A percentile compares a stretch with the other conserved stretches of the same genome.
Evolutionary conservation across 92 coral and sea anemone genomes (phyloP).

Genomic region (Plumapathes pennacea): DNA sequence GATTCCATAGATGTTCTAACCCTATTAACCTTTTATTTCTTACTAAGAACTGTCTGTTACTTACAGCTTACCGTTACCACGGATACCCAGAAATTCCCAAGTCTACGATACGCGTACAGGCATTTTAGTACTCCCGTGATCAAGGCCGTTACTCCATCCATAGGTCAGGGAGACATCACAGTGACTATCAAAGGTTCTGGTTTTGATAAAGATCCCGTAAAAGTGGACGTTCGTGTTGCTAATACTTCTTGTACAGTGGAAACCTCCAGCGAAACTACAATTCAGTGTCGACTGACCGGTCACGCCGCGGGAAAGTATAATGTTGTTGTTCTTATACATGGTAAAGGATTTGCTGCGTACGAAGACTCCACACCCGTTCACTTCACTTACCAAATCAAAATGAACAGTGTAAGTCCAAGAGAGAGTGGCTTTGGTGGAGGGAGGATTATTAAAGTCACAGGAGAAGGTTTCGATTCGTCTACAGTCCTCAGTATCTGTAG

Average conservation of each 20-base stretch:
- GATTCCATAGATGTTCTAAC: too few species aligned
- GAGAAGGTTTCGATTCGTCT: slow-evolving; percentile 36
- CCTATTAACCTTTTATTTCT: too few species aligned
- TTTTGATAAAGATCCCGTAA: slow-evolving; percentile 35
- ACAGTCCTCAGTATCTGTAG: slow-evolving; percentile 21
- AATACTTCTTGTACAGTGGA: slow-evolving; percentile 41
- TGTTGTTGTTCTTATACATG: slow-evolving; percentile 44
- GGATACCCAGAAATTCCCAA: slow-evolving; percentile 51
- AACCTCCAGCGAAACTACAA: slow-evolving; percentile 11
- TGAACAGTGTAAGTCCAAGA: slow-evolving; percentile 15
- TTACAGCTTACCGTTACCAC: slow-evolving; percentile 50
- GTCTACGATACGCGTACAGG: slow-evolving; percentile 60
- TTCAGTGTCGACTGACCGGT: slow-evolving; percentile 32
- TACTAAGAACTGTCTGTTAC: too few species aligned
- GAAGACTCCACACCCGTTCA: slow-evolving; percentile 1
- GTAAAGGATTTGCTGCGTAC: slow-evolving; percentile 47
- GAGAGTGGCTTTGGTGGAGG: slow-evolving; percentile 73
- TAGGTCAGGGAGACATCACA: too few species aligned
- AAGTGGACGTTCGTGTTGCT: slow-evolving; percentile 36
- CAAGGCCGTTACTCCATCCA: slow-evolving; percentile 56
- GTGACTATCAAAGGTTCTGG: slow-evolving; percentile 52
- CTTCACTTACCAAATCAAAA: slow-evolving; percentile 49
- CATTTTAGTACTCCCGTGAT: slow-evolving; percentile 65
- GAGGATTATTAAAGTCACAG: slow-evolving; percentile 23
- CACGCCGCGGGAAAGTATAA: slow-evolving; percentile 51